Evolutionary conservation across 2,888 invertebrate species (phyloP), one percentile per base, ranked within the genome.

Genomic region (Stenchaetothrips biformis): DNA sequence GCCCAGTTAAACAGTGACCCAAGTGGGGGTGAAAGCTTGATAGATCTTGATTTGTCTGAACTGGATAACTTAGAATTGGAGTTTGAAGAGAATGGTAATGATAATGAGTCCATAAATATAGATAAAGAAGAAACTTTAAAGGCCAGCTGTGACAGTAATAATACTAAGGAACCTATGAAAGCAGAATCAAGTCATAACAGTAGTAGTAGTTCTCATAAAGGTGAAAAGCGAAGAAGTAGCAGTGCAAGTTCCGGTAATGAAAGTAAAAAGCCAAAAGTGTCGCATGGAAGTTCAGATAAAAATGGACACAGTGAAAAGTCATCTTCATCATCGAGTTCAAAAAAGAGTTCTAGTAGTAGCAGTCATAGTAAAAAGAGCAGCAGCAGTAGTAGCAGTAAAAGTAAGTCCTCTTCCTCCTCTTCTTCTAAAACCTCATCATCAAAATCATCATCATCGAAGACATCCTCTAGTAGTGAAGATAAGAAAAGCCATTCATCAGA

Each of bases 221-320:
- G 78, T 59, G 81, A 81, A 48, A 81, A 80, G 49, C 78, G 77
- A 80, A 82, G 59, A n/a, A 49, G 78, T 37, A 78, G 78, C n/a
- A 78, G 78, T 21, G n/a, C 47, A 13, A 21, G 67, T 11, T 74
- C 67, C 0, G 25, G 21, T 25, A 74, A 25, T 74, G 67, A 74
- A 25, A 25, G 21, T 11, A 74, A 74, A 21, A 74, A 25, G 25
- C 21, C 11, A 25, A 74, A 74, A 25, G 7, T 25, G 3, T 74
- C 67, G 21, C 67, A 74, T 21, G 67, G 25, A 80, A 82, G 82
- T 53, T 80, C 81, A 18, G 82, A 82, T 53, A 82, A 81, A 82
- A 78, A 79, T 59, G 48, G 80, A 77, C 49, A 81, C 8, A 74
- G 25, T 7, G 67, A 74, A 21, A 74, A 74, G 25, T 74, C n/a